phyloP scores from a whole-genome alignment of 2,888 invertebrate genomes.

The Meghimatium bilineatum region DNA sequence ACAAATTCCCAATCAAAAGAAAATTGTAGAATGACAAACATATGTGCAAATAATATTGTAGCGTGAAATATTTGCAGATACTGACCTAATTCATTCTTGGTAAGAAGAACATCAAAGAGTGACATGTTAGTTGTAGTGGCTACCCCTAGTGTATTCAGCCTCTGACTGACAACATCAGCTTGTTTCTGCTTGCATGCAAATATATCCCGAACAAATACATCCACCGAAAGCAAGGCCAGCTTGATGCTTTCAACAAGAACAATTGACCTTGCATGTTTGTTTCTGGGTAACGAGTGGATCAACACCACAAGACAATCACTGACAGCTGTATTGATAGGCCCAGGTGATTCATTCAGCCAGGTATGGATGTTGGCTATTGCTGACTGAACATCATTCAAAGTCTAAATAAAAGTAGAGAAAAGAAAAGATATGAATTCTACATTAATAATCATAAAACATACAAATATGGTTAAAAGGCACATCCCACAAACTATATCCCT shows the following conservation, averaged over 20 bases:
- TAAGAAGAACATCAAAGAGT: conserved; percentile 2
- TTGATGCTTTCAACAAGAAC: neutral
- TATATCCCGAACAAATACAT: conserved; percentile 23
- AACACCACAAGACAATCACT: conserved; percentile 27
- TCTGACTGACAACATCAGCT: neutral
- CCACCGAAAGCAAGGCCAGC: conserved; percentile 5
- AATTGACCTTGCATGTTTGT: neutral
- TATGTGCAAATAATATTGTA: neutral
- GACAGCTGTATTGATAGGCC: conserved; percentile 23
- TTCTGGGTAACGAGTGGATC: neutral
- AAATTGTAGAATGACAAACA: neutral
- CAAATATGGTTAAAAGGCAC: neutral
- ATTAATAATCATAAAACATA: neutral
- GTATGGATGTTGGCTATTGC: neutral
- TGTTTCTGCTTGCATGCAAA: conserved; percentile 20
- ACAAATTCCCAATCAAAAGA: too few relatives aligned
- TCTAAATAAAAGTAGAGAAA: neutral
- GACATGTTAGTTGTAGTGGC: neutral
- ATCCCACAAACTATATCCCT: too few relatives aligned
- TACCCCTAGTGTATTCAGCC: conserved; percentile 4
- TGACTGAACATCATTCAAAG: neutral
- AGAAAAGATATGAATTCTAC: neutral
- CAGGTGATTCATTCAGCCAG: conserved; percentile 4
- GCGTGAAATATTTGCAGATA: neutral
- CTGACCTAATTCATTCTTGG: conserved; percentile 7